Percentiles rank a stretch among this genome's conserved stretches.
These are phyloP conservation scores for Eira barbara DNA, from an alignment of 2,113 vertebrate species.

Conservation along the genomic window DNA sequence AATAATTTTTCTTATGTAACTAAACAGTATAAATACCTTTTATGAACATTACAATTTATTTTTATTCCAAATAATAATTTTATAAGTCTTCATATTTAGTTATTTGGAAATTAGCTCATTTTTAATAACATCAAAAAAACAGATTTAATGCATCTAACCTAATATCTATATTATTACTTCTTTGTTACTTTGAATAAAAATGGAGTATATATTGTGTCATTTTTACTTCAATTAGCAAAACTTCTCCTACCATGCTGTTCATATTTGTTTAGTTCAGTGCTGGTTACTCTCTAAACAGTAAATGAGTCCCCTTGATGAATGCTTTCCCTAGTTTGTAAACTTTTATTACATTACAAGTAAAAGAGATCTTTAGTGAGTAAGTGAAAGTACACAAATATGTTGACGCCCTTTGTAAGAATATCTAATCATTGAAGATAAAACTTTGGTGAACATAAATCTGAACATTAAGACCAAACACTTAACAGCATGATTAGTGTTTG, in stretches of 20 bases:
- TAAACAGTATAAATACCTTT: not conserved
- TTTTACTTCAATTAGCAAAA: slow-evolving; percentile 60
- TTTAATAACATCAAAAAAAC: slow-evolving; percentile 52
- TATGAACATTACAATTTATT: not conserved
- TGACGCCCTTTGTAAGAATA: not conserved
- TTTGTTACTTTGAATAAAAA: slow-evolving; percentile 57
- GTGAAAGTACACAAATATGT: not conserved
- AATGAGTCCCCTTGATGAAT: slow-evolving; percentile 5
- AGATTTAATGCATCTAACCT: slow-evolving; percentile 18
- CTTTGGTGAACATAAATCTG: not conserved
- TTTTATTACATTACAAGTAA: slow-evolving; percentile 2
- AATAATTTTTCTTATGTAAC: not conserved
- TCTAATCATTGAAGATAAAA: slow-evolving; percentile 14
- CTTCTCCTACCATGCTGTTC: slow-evolving; percentile 19
- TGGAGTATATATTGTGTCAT: slow-evolving; percentile 22
- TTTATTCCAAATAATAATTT: not conserved
- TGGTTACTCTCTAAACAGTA: not conserved
- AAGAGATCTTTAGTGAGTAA: not conserved
- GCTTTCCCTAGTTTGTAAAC: not conserved
- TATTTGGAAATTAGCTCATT: slow-evolving; percentile 21
- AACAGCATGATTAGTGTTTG: not conserved
- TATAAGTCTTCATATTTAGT: not conserved
- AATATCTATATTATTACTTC: slow-evolving; percentile 23
- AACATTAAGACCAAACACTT: not conserved
- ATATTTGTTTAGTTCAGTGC: slow-evolving; percentile 42